Conservation (phyloP, 2,888 invertebrate species). For the Drosophila limbata region DNA sequence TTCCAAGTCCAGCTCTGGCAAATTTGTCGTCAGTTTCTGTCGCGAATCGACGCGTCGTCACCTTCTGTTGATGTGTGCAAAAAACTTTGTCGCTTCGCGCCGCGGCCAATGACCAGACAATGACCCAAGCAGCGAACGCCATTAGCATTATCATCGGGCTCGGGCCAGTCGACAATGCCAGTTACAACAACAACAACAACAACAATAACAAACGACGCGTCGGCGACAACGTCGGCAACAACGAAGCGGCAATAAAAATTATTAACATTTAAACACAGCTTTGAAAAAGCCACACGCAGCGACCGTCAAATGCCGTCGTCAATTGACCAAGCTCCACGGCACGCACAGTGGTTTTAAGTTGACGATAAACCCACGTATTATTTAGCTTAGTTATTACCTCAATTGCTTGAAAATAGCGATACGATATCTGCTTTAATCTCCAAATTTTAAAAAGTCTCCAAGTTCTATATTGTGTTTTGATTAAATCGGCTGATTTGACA, state of each 20-base stretch:
- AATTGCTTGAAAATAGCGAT: too few species aligned
- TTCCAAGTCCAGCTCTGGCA: conserved; percentile 8
- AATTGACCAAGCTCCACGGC: conserved; percentile 47
- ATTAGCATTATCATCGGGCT: conserved; percentile 78
- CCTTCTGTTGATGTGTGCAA: conserved; percentile 72
- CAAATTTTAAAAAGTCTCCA: too few species aligned
- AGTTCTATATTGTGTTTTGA: too few species aligned
- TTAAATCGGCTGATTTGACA: too few species aligned
- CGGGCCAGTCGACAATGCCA: conserved; percentile 33
- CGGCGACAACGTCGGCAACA: conserved; percentile 63
- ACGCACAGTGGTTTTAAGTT: conserved; percentile 44
- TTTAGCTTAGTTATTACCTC: background rate
- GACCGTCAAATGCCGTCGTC: conserved; percentile 44
- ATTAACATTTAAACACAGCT: conserved; percentile 81
- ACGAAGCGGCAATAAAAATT: conserved; percentile 74
- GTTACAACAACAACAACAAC: conserved; percentile 34
- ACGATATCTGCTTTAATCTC: too few species aligned
- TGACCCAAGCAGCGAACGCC: conserved; percentile 79
- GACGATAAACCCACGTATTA: background rate
- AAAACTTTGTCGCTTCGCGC: conserved; percentile 68
- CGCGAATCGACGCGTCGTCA: conserved; percentile 47
- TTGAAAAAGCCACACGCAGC: conserved; percentile 68
- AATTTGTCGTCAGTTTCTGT: conserved; percentile 21
- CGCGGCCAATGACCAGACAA: conserved; percentile 81
- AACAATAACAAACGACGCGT: conserved; percentile 41